Percentiles rank a stretch among this genome's conserved stretches.
phyloP scores from a whole-genome alignment of 2,113 vertebrate genomes.

The Thermophis baileyi region DNA sequence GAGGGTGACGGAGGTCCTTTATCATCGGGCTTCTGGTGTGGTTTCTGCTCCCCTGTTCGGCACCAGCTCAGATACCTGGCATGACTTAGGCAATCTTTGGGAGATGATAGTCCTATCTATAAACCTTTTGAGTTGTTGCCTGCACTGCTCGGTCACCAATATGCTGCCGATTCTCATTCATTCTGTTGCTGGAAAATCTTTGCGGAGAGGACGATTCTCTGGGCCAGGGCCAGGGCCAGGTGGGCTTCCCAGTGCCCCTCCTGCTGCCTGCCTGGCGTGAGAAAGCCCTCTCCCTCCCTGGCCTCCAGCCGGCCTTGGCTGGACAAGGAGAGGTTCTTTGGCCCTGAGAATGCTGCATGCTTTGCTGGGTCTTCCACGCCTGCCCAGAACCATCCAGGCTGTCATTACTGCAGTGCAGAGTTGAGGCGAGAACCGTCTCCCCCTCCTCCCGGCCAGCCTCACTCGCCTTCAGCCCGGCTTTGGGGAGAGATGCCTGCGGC shows the following conservation, averaged over 20 bases:
- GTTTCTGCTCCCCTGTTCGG: not conserved
- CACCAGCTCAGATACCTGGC: not conserved
- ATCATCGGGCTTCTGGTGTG: not conserved
- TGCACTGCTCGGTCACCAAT: not conserved
- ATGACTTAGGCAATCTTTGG: not conserved
- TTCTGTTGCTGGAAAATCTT: not conserved
- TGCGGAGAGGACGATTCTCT: not conserved
- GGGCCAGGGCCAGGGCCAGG: conserved; percentile 1
- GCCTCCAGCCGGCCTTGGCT: not conserved
- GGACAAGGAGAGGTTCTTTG: not conserved
- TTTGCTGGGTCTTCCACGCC: not conserved
- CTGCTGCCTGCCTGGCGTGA: not conserved
- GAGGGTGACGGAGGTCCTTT: not conserved
- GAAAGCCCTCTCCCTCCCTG: not conserved
- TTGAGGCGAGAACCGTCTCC: conserved; percentile 35
- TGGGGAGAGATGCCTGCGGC: conserved; percentile 29
- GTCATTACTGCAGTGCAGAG: conserved; percentile 60
- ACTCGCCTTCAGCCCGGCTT: not conserved
- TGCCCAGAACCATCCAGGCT: conserved; percentile 5
- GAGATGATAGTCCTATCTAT: not conserved
- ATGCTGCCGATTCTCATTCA: not conserved
- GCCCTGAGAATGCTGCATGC: not conserved
- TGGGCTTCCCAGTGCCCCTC: not conserved
- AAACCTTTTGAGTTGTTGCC: not conserved
- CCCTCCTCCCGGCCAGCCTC: conserved; percentile 26